These are phyloP conservation scores for Acheta domesticus DNA, from an alignment of 2,888 invertebrate species.

Conservation along the genomic window DNA sequence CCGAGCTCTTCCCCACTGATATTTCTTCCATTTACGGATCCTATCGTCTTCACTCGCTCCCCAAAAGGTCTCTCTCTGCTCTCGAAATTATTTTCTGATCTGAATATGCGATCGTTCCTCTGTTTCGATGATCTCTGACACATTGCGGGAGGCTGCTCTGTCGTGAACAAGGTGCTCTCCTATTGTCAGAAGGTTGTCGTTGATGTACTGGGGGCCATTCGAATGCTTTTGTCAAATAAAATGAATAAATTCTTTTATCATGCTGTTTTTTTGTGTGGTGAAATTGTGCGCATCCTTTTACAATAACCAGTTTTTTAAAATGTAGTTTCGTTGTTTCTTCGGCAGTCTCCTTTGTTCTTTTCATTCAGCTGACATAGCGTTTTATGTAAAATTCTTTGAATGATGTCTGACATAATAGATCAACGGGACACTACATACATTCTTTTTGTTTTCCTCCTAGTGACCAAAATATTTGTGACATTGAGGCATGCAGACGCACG, in stretches of 20 bases:
- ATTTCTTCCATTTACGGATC: conserved; percentile 3
- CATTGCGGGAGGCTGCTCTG: not conserved
- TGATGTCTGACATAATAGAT: too few relatives aligned
- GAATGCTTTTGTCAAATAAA: not conserved
- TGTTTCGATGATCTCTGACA: not conserved
- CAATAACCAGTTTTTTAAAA: not conserved
- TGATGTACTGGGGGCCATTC: not conserved
- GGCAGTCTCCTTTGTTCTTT: too few relatives aligned
- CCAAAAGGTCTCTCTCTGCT: not conserved
- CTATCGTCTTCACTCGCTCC: not conserved
- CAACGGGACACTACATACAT: too few relatives aligned
- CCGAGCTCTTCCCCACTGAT: not conserved
- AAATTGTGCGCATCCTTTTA: not conserved
- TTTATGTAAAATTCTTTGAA: too few relatives aligned
- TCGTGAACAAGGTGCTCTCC: not conserved
- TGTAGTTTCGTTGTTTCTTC: too few relatives aligned
- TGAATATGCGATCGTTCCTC: not conserved
- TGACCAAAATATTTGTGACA: too few relatives aligned
- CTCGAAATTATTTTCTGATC: conserved; percentile 1
- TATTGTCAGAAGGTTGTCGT: too few relatives aligned
- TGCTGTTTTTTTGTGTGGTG: not conserved
- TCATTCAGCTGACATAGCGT: too few relatives aligned
- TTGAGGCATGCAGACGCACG: too few relatives aligned
- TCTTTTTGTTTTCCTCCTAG: too few relatives aligned
- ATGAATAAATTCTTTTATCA: conserved; percentile 8